Evolutionary conservation across 1,140 invertebrate genomes (phyloP), one percentile per base, ranked within the genome.

Genomic region (Drosophila nikananu): DNA sequence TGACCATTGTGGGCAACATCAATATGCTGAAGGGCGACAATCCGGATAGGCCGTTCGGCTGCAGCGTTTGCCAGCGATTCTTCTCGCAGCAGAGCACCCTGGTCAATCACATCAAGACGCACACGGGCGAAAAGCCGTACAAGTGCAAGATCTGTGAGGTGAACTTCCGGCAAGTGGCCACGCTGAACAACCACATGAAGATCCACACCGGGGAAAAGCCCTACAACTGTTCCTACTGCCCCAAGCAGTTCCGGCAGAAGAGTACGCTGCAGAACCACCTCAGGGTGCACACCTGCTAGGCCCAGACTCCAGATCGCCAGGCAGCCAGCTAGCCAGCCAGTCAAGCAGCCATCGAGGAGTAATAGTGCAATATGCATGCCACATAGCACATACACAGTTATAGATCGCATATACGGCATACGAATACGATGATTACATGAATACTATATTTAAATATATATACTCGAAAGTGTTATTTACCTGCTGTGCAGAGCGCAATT

Each of bases 191-290:
- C 60, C 92, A 93, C 66, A 86, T 93, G 77, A 93, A 93, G 90
- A 93, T 93, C 67, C 92, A 93, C 61, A 93, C 92, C 71, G 92
- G 92, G 25, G 92, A 93, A 73, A 93, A 93, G 77, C 92, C 92
- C 65, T 93, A 92, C 66, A 92, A 84, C 77, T 93, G 92, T 92
- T 92, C 84, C 80, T 92, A 86, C 66, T 93, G 92, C 55, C 91
- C 86, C 55, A 93, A 93, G 42, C 91, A 93, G 76, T 93, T 93
- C 65, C 83, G 92, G 51, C 92, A 93, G 52, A 91, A 91, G 78
- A 93, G 91, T 55, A 92, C 92, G 37, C 75, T 93, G 52, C 91
- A 91, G 58, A 93, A 93, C 58, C 92, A 93, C 80, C 77, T 93
- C 27, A 76, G 92, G 78, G 91, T 93, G 35, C 92, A 93, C 59